These are phyloP conservation scores for Ecdyonurus torrentis DNA, from an alignment of 2,888 invertebrate species.

Conservation along the genomic window DNA sequence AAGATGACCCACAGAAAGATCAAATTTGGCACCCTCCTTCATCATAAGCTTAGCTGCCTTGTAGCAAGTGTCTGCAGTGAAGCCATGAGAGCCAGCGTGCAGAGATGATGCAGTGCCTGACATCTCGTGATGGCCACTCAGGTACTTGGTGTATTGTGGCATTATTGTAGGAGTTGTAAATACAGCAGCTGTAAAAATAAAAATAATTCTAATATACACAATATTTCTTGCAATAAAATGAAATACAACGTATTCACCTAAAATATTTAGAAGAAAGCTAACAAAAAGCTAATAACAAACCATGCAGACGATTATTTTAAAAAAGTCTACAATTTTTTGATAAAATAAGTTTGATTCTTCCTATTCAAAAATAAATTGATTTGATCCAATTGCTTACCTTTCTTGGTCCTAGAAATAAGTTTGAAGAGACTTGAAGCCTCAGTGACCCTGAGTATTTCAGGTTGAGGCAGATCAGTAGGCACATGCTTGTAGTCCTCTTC, in stretches of 20 bases:
- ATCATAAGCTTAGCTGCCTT: not conserved
- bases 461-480: not conserved
- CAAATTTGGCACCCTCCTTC: not conserved
- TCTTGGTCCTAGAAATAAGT: not conserved
- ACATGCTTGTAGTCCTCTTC: not conserved
- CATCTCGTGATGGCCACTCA: not conserved
- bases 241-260: no score
- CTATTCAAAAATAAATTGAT: not conserved
- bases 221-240: no score
- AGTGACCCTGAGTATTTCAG: not conserved
- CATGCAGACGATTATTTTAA: no score
- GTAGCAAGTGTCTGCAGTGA: not conserved
- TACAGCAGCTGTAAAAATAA: not conserved
- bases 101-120: not conserved
- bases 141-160: not conserved
- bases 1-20: not conserved
- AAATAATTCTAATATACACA: no score
- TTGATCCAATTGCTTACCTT: not conserved
- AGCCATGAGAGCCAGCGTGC: not conserved
- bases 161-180: not conserved
- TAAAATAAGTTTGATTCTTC: no score
- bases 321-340: no score
- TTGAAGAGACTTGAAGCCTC: not conserved
- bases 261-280: no score
- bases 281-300: no score